Evolutionary conservation across 1,140 invertebrate genomes (phyloP), one percentile per base, ranked within the genome.

Genomic region (Calliopsis andreniformis): DNA sequence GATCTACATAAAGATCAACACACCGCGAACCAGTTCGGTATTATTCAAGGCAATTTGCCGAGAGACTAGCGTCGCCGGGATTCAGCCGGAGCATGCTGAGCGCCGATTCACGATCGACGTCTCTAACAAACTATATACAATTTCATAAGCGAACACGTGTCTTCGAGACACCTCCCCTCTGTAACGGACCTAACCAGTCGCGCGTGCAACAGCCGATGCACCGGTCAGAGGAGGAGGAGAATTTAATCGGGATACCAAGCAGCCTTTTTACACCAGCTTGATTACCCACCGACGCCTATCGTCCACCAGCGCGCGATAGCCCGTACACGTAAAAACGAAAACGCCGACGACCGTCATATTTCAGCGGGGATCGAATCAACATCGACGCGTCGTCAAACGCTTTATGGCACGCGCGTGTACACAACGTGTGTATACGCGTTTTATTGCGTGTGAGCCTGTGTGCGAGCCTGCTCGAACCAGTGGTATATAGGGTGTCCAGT

Each of bases 291-390:
- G 30, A 61, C 20, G 68, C 45, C 59, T 30, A 43, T 55, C 47
- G 28, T 56, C 4, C 28, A 18, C 39, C 47, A 18, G 35, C n/a
- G n/a, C 49, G 28, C 64, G 32, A 25, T 10, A 55, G 35, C 10
- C 56, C 25, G 51, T n/a, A 16, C 23, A 18, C 23, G 69, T 43
- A 53, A 66, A 73, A 73, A 73, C 49, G 49, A 56, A 73, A 73
- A 66, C 14, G 28, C 25, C 25, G 61, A 73, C 35, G 30, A 51
- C 47, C 70, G 30, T 73, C 61, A 66, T 73, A 73, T 73, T 66
- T 73, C 71, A 66, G 18, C 61, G 16, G 39, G 39, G 30, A 55
- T 45, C 62, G 62, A 66, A 66, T 66, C 72, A 59, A 67, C 64
- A 35, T 39, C 63, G 62, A 35, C 63, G 63, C 42, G 71, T 47